phyloP scores from a whole-genome alignment of 1,140 invertebrate genomes.

The Sinonovacula constricta region DNA sequence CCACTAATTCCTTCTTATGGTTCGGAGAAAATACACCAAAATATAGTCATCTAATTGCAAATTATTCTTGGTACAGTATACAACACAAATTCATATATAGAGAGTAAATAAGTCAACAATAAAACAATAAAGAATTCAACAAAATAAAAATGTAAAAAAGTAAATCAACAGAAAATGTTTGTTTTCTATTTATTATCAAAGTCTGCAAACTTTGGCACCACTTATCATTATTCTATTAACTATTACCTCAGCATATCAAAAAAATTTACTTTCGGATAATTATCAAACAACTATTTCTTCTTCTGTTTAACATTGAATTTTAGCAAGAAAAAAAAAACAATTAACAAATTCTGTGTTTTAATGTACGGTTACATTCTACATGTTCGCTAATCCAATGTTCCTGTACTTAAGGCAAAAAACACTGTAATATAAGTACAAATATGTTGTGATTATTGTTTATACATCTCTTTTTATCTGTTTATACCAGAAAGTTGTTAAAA shows the following conservation, averaged over 20 bases:
- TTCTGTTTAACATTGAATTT: no score
- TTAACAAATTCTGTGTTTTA: no score
- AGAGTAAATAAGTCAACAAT: neutral
- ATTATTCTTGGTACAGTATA: neutral
- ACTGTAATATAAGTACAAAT: neutral
- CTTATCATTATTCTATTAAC: no score
- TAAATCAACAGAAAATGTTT: neutral
- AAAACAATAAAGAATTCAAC: neutral
- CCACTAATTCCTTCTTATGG: constrained; percentile 52
- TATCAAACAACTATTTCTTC: no score
- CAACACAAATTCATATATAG: neutral
- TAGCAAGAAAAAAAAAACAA: no score
- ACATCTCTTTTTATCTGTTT: neutral
- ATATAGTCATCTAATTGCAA: neutral
- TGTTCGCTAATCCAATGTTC: no score
- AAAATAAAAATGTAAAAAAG: neutral
- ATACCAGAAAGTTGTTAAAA: no score
- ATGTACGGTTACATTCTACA: no score
- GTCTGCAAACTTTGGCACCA: no score
- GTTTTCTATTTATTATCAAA: no score
- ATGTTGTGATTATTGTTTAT: neutral
- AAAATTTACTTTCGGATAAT: no score
- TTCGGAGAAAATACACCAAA: neutral
- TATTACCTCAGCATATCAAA: no score
- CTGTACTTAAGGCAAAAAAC: neutral